Evolutionary conservation across 2,888 invertebrate species (phyloP).

Genomic region (Apamea monoglypha): DNA sequence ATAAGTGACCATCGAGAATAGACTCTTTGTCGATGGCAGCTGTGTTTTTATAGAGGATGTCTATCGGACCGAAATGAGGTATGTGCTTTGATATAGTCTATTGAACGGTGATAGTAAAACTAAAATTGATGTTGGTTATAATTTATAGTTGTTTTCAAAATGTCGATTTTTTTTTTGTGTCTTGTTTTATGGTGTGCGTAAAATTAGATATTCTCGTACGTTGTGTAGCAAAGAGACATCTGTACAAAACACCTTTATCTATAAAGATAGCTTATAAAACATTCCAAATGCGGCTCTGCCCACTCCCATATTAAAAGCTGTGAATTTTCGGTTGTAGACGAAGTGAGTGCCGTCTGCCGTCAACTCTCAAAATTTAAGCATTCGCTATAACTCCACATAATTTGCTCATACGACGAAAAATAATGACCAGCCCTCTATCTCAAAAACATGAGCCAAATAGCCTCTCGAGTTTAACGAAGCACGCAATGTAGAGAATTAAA

Average conservation of each 20-base stretch:
- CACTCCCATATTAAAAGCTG: background rate
- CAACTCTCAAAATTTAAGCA: slow-evolving; percentile 33
- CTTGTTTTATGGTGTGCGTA: slow-evolving; percentile 34
- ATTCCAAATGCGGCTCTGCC: background rate
- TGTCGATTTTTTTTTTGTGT: slow-evolving; percentile 5
- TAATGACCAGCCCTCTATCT: slow-evolving; percentile 68
- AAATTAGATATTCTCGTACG: background rate
- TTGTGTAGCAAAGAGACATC: background rate
- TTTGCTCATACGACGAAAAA: slow-evolving; percentile 60
- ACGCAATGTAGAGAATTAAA: slow-evolving; percentile 80
- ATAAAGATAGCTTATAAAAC: background rate
- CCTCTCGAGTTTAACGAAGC: slow-evolving; percentile 87
- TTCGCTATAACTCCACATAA: slow-evolving; percentile 45
- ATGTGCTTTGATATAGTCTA: slow-evolving; percentile 68
- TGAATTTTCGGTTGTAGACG: slow-evolving; percentile 6
- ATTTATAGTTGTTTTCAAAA: slow-evolving; percentile 22
- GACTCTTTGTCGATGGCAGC: slow-evolving; percentile 84
- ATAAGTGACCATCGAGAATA: slow-evolving; percentile 86
- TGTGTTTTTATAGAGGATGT: slow-evolving; percentile 85
- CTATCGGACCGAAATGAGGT: slow-evolving; percentile 78
- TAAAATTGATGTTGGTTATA: slow-evolving; percentile 20
- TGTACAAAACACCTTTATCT: background rate
- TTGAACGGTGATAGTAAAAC: slow-evolving; percentile 36
- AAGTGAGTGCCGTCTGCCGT: slow-evolving; percentile 19
- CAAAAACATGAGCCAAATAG: slow-evolving; percentile 83